Base-by-base conservation (phyloP, 1,140 invertebrate genomes). In the Diprion similis region DNA sequence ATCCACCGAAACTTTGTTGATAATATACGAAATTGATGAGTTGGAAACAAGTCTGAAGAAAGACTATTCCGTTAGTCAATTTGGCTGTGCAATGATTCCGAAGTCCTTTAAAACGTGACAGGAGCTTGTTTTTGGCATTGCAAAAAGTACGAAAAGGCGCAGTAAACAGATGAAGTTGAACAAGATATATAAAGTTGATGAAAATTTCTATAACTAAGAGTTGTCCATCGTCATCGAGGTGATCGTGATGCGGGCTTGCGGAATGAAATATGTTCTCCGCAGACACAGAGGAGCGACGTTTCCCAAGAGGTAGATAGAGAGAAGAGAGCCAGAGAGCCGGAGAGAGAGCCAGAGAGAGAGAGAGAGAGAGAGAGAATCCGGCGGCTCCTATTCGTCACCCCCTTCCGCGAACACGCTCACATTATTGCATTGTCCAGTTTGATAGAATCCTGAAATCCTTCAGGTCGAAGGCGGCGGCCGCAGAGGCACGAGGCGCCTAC, bases 381-480 rank as follows among this genome's bases (percentile, higher is more conserved):
- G 15, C 13, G 69, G 18, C 46, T 67, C 69, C 81, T 81, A 85
- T 85, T 84, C 84, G 84, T 85, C 83, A 84, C 79, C 77, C 79
- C 77, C 86, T 78, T 76, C 69, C 79, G 71, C 74, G 80, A 68
- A 68, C 66, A 18, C 37, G 75, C 79, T 78, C 82, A 75, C 83
- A 85, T 86, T 88, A 87, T 88, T 88, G 83, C 85, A 88, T 88
- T 88, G 87, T 87, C 85, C 86, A 83, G 86, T 87, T 87, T 87
- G 85, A 88, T 87, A 86, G 86, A 87, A 88, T 87, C 86, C 83
- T 78, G 83, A 88, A 88, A 88, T 88, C 86, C 86, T 87, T 88
- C 82, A 86, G 83, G 79, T 13, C 51, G 51, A 59, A 59, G 51
- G 11, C 51, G 51, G 11, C 9, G 51, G 51, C n/a, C 75, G 75